These are phyloP conservation scores for Hypanus sabinus DNA, from an alignment of 2,113 vertebrate species.

Conservation along the genomic window DNA sequence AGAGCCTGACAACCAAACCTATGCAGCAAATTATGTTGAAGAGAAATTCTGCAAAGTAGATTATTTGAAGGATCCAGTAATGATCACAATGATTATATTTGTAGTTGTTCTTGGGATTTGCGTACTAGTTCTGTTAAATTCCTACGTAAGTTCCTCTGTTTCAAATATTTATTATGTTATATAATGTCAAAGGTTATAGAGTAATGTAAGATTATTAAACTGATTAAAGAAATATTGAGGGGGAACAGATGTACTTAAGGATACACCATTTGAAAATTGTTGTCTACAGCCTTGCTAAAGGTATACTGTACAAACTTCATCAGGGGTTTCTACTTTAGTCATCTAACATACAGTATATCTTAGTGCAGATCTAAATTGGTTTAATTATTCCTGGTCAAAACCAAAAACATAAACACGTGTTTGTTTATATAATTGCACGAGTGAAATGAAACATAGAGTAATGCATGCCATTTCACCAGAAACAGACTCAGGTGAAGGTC, in stretches of 20 bases:
- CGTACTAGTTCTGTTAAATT: background rate
- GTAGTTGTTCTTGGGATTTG: background rate
- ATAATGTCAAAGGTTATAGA: background rate
- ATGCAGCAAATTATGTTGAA: background rate
- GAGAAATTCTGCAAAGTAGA: background rate
- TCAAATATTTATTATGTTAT: background rate
- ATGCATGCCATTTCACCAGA: too few relatives aligned
- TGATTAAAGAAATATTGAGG: background rate
- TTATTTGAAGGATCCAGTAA: background rate
- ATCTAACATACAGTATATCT: background rate
- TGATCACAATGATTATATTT: background rate
- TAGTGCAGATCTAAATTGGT: background rate
- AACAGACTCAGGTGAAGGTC: too few relatives aligned
- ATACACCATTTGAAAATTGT: background rate
- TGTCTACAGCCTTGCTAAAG: too few relatives aligned
- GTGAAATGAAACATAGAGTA: too few relatives aligned
- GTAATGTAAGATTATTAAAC: background rate
- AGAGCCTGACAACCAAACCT: background rate
- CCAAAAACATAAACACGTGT: background rate
- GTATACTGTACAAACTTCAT: background rate
- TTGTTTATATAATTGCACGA: background rate
- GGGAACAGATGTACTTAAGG: background rate
- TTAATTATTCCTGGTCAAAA: background rate
- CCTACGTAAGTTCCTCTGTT: background rate
- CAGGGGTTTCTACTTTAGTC: too few relatives aligned